Evolutionary conservation across 2,797 vertebrate species (phyloP).

Genomic region (Cyprinella venusta): DNA sequence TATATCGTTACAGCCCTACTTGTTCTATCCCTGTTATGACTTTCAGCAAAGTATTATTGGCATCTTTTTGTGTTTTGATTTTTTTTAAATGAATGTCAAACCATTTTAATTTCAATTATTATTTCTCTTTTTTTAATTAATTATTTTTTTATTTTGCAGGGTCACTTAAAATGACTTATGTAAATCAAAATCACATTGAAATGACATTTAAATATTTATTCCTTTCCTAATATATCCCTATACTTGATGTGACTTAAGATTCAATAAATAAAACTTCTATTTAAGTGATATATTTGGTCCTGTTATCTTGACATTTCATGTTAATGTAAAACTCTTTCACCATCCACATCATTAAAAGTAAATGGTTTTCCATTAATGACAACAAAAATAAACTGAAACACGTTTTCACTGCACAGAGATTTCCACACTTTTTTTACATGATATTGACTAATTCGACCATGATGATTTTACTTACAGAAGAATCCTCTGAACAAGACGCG

Average conservation of each 20-base stretch:
- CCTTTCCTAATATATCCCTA: neutral
- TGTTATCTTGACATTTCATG: neutral
- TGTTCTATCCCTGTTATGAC: neutral
- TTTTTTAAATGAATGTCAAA: too few relatives aligned
- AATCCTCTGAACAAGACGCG: slow-evolving; percentile 96
- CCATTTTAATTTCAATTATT: too few relatives aligned
- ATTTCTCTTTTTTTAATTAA: too few relatives aligned
- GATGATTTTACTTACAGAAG: slow-evolving; percentile 83
- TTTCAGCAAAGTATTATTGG: neutral
- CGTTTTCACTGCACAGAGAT: neutral
- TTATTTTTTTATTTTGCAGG: neutral
- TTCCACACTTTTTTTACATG: neutral
- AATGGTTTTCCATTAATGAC: neutral
- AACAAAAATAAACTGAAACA: neutral
- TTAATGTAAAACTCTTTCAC: neutral
- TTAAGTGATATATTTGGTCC: neutral
- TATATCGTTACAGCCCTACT: too few relatives aligned
- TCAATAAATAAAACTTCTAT: neutral
- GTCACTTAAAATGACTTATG: neutral
- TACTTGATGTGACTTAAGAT: neutral
- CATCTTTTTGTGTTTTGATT: neutral
- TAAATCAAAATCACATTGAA: neutral
- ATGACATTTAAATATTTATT: neutral
- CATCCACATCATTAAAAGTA: neutral
- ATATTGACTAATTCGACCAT: slow-evolving; percentile 10